Evolutionary conservation across 2,888 invertebrate genomes (phyloP), one percentile per base, ranked within the genome.

Genomic region (Nomada ferruginata): DNA sequence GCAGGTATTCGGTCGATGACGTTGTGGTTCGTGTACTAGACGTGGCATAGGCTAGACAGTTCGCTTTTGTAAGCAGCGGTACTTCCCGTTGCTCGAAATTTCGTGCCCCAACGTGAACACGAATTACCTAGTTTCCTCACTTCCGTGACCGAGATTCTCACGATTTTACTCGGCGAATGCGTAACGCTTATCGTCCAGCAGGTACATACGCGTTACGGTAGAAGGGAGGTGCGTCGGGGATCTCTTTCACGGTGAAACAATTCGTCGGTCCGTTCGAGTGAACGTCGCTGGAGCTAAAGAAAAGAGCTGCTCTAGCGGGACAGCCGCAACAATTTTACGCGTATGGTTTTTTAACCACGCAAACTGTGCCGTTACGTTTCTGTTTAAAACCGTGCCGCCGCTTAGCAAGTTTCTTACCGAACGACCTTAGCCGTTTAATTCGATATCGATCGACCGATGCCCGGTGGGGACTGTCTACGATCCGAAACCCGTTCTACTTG

Each of bases 131-230:
- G 64, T 77, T 80, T 72, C 57, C 76, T 64, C 52, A 61, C 55
- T 72, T 72, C 52, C 65, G 42, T 63, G 66, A 52, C 78, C 80
- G 78, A 57, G 57, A 80, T 80, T 80, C 78, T 59, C 80, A 59
- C 63, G 44, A 53, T 73, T 66, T 44, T 53, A 18, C 76, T 20
- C 26, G 26, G 36, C 52, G 26, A n/a, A 11, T 0, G 9, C 18
- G 29, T n/a, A 65, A 79, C 76, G 7, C 15, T 65, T 76, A 76
- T 79, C 79, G 64, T 60, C 26, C 57, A n/a, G 20, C 29, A 53
- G 50, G 59, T 60, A 23, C 23, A 23, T 23, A 44, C 65, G 15
- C 42, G 59, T 64, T 47, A 64, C 76, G 47, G 15, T 11, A 42
- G 59, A 50, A 70, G 44, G 64, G 65, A n/a, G 50, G 44, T 13